phyloP scores from a whole-genome alignment of 2,888 invertebrate species.

The Drosophila meridionalis region DNA sequence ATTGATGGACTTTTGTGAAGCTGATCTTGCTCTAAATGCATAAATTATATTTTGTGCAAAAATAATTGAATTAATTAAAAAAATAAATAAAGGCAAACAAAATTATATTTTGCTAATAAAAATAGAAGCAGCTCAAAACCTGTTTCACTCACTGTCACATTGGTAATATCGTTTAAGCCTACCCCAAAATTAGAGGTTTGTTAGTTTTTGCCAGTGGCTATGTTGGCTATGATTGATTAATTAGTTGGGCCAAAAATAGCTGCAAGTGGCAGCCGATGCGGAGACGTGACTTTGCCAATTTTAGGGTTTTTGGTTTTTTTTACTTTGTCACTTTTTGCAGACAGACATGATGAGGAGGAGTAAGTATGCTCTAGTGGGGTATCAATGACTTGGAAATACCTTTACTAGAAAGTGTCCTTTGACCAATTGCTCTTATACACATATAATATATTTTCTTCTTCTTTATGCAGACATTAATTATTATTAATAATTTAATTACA shows the following conservation, averaged over 20 bases:
- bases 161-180: conserved; percentile 23
- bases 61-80: background rate
- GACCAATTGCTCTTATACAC: background rate
- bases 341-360: background rate
- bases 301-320: conserved; percentile 2
- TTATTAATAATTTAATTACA: too few relatives aligned
- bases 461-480: too few relatives aligned
- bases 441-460: too few relatives aligned
- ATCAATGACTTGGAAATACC: background rate
- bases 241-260: conserved; percentile 25
- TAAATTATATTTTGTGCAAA: conserved; percentile 24
- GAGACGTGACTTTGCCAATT: conserved; percentile 34
- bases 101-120: background rate
- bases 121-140: conserved; percentile 8
- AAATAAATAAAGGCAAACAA: background rate
- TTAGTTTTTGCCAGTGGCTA: conserved; percentile 10
- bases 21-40: conserved; percentile 8
- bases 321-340: conserved; percentile 6
- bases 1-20: conserved; percentile 39
- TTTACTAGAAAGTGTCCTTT: background rate
- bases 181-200: conserved; percentile 8
- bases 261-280: conserved; percentile 19
- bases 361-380: conserved; percentile 1
- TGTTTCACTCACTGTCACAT: conserved; percentile 14
- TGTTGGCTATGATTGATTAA: conserved; percentile 45